Evolutionary conservation across 2,797 vertebrate species (phyloP).

Genomic region (Amazona ochrocephala): DNA sequence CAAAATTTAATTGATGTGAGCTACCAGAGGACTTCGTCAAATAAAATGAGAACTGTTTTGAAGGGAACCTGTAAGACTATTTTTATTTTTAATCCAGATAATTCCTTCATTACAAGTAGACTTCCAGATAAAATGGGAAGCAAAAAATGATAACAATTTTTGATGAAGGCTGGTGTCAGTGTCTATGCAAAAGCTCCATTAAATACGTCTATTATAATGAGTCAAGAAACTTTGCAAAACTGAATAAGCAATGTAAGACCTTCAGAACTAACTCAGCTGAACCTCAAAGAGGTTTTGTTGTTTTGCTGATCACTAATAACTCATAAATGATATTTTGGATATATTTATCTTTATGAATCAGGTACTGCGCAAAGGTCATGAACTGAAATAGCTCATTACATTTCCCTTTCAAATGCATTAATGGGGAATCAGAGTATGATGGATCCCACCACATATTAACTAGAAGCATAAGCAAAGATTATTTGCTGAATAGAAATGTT

Average conservation of each 20-base stretch:
- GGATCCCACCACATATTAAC: not conserved
- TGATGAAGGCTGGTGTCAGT: not conserved
- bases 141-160: not conserved
- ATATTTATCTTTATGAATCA: conserved; percentile 59
- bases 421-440: conserved; percentile 25
- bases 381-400: conserved; percentile 33
- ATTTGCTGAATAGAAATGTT: conserved; percentile 16
- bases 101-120: not conserved
- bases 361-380: conserved; percentile 46
- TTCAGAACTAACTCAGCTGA: conserved; percentile 4
- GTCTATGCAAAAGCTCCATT: not conserved
- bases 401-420: conserved; percentile 37
- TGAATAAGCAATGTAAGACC: not conserved
- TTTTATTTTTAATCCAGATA: not conserved
- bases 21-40: not conserved
- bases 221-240: not conserved
- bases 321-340: conserved; percentile 17
- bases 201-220: not conserved
- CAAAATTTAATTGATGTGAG: not conserved
- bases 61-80: not conserved
- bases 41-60: not conserved
- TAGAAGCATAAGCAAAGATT: conserved; percentile 35
- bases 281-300: not conserved
- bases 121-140: not conserved
- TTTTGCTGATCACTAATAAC: not conserved